Evolutionary conservation across 2,888 invertebrate genomes (phyloP).

Genomic region (Apocheima hispidaria): DNA sequence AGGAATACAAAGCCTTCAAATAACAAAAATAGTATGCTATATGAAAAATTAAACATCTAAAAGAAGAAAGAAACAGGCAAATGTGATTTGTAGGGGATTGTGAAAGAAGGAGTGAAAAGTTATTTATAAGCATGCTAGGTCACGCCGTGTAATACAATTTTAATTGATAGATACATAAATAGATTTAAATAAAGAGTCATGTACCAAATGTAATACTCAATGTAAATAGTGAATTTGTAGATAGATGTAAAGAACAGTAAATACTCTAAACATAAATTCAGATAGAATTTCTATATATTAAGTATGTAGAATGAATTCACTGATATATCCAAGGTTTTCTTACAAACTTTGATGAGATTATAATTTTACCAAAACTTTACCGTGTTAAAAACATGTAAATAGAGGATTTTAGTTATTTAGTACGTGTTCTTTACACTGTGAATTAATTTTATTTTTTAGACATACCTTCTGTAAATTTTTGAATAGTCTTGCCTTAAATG

Average conservation of each 20-base stretch:
- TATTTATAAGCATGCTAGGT: conserved; percentile 32
- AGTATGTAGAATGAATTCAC: conserved; percentile 35
- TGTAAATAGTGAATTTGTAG: conserved; percentile 23
- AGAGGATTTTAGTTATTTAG: not conserved
- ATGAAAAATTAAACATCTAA: conserved; percentile 14
- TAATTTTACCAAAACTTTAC: not conserved
- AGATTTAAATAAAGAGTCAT: conserved; percentile 11
- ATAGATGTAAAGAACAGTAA: conserved; percentile 3
- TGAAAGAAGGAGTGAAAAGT: conserved; percentile 25
- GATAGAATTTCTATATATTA: conserved; percentile 34
- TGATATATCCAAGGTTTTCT: conserved; percentile 6
- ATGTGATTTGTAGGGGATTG: conserved; percentile 10
- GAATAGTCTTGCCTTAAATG: conserved; percentile 48
- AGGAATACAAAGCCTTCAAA: not conserved
- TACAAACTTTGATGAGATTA: conserved; percentile 4
- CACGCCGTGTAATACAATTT: not conserved
- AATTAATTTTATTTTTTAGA: conserved; percentile 14
- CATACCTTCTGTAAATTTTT: conserved; percentile 43
- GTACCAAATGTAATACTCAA: conserved; percentile 46
- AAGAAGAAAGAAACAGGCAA: not conserved
- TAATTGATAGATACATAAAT: conserved; percentile 1
- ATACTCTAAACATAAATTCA: not conserved
- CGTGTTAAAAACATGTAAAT: conserved; percentile 8
- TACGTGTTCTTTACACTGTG: conserved; percentile 2
- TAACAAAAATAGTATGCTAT: not conserved